These are phyloP conservation scores for Andrena minutula DNA, from an alignment of 2,888 invertebrate species.

Conservation along the genomic window DNA sequence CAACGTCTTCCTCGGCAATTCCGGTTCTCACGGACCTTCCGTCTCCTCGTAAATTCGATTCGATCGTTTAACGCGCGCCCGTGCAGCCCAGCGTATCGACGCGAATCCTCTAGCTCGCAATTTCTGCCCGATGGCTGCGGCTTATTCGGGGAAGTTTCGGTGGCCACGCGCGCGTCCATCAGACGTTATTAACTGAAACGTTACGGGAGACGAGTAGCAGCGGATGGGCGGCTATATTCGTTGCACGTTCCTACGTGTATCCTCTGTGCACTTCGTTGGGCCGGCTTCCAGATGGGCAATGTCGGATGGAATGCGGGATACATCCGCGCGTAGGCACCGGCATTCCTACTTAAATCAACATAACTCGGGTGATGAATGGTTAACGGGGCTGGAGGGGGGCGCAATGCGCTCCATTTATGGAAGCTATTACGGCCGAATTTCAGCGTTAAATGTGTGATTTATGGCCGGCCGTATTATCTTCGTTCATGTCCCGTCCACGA, in stretches of 20 bases:
- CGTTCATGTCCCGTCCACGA: conserved; percentile 70
- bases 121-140: neutral
- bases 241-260: conserved; percentile 67
- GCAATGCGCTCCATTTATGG: conserved; percentile 75
- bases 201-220: conserved; percentile 13
- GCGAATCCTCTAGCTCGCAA: neutral
- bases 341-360: conserved; percentile 79
- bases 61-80: conserved; percentile 2
- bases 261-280: conserved; percentile 57
- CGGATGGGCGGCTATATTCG: conserved; percentile 57
- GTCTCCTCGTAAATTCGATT: neutral
- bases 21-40: neutral
- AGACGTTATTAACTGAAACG: conserved; percentile 57
- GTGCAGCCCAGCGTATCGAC: neutral
- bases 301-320: conserved; percentile 72
- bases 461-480: conserved; percentile 72
- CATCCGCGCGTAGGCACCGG: conserved; percentile 63
- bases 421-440: conserved; percentile 75
- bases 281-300: conserved; percentile 72
- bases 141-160: neutral
- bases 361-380: conserved; percentile 77
- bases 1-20: conserved; percentile 17
- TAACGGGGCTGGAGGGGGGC: conserved; percentile 68
- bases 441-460: conserved; percentile 76
- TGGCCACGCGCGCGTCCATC: neutral